Base-by-base conservation (phyloP, 2,113 vertebrate species). In the Leptosomus discolor region DNA sequence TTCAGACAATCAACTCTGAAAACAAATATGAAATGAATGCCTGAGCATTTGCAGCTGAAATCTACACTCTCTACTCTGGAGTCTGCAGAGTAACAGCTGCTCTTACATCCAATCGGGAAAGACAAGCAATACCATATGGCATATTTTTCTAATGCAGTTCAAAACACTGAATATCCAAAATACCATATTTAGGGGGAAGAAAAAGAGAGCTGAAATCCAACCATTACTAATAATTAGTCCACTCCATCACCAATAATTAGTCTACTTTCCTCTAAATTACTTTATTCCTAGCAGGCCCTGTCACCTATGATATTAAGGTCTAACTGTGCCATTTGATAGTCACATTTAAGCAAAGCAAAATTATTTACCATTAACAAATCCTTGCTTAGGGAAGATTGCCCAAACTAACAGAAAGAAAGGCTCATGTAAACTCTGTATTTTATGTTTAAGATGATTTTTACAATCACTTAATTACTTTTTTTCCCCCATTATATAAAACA, bases 81-180 rank as follows among this genome's bases (percentile, higher is more conserved):
- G 92, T 88, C 88, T 74, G 88, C 53, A 80, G 61, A 85, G 51
- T 74, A 92, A 92, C 96, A 96, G 90, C 92, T 97, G 97, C 92
- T 46, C 58, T 54, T 90, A 41, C 81, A 94, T 91, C 78, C 90
- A 95, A 84, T 97, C 94, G 86, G 70, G 46, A 64, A 95, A 71
- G 84, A 94, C 91, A 90, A 74, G 90, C 68, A 53, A 60, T 41
- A 86, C 92, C 94, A 90, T 92, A 95, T 93, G 94, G 94, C 2
- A 0, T 64, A 17, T 67, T 86, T 91, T 90, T 56, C 60, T 67
- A 74, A 84, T 13, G 53, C 67, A 77, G 58, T 83, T 74, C 88
- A 83, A 57, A 90, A 68, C 39, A 61, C 6, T 37, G 50, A 92
- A 54, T 69, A 92, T 77, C 78, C 37, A 74, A 92, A 94, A 73